Conservation (phyloP, 2,797 vertebrate genomes). For the Sebastes cheni region DNA sequence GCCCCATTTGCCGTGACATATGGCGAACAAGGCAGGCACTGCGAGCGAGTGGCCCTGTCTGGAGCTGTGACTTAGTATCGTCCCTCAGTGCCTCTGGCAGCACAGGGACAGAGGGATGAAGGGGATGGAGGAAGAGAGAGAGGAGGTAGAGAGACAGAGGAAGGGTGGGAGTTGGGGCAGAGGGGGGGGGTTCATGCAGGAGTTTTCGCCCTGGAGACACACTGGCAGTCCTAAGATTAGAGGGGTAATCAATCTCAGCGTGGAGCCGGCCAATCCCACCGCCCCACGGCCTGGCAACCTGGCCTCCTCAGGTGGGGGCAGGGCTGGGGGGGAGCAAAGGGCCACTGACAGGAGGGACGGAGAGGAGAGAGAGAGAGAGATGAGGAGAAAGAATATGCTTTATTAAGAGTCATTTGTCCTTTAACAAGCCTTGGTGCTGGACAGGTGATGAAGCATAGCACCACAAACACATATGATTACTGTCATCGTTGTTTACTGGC, state of each 20-base stretch:
- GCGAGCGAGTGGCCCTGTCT: conserved; percentile 82
- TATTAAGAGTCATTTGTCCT: conserved; percentile 86
- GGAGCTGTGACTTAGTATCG: conserved; percentile 81
- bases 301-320: conserved; percentile 71
- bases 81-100: conserved; percentile 79
- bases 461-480: conserved; percentile 82
- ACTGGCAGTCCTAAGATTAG: conserved; percentile 79
- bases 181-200: conserved; percentile 41
- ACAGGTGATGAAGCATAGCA: conserved; percentile 82
- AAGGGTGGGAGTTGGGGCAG: conserved; percentile 59
- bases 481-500: conserved; percentile 77
- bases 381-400: conserved; percentile 70
- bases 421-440: conserved; percentile 80
- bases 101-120: conserved; percentile 79
- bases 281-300: conserved; percentile 65
- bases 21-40: conserved; percentile 71
- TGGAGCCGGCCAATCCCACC: conserved; percentile 72
- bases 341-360: conserved; percentile 53
- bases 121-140: conserved; percentile 68
- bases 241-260: conserved; percentile 81
- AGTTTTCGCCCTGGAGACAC: conserved; percentile 80
- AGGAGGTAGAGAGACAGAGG: conserved; percentile 57
- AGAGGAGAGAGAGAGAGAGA: conserved; percentile 40
- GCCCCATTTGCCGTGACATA: conserved; percentile 80
- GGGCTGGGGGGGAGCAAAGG: conserved; percentile 57